Base-by-base conservation (phyloP, 1,140 invertebrate species). In the Drosophila funebris region DNA sequence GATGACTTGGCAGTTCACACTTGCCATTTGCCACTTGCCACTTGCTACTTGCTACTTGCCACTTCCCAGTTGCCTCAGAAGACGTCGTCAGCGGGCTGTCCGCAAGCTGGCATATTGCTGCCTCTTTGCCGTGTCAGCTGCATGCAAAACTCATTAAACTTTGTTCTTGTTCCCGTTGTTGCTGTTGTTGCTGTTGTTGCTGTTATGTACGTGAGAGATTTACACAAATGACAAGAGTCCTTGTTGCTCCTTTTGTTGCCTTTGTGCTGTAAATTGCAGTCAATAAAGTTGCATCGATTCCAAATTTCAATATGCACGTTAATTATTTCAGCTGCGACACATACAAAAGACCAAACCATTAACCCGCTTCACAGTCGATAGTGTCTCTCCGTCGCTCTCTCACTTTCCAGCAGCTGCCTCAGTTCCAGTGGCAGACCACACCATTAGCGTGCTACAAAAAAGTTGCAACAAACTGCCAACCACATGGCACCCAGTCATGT, bases 131-230 rank as follows among this genome's bases (percentile, higher is more conserved):
- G 44, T 39, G 67, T 56, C 67, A 63, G 67, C 67, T 74, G 81
- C 78, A 83, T 88, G 83, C 83, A 87, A 88, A 87, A 87, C 83
- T 87, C 83, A 87, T 87, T 87, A 88, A 83, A 73, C 54, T 70
- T 75, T 63, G 36, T 58, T 58, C 9, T 46, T 60, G 24, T 7
- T 33, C 3, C 1, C 29, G 24, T 6, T 36, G 37, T 22, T 22
- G 22, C 4, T 33, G 27, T 50, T 50, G 46, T 37, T 36, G 46
- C 13, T 13, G 20, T 64, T 73, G 39, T 8, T 13, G 37, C 14
- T 36, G 39, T n/a, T n/a, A n/a, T 63, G 52, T 83, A 88, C 83
- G 83, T 87, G 83, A 88, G 75, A 74, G 53, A 78, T 79, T 78
- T 76, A 41, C 68, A 58, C 46, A 73, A 75, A 24, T 46, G 31